Conservation (phyloP, 1,140 invertebrate species). For the Calephelis virginiensis region DNA sequence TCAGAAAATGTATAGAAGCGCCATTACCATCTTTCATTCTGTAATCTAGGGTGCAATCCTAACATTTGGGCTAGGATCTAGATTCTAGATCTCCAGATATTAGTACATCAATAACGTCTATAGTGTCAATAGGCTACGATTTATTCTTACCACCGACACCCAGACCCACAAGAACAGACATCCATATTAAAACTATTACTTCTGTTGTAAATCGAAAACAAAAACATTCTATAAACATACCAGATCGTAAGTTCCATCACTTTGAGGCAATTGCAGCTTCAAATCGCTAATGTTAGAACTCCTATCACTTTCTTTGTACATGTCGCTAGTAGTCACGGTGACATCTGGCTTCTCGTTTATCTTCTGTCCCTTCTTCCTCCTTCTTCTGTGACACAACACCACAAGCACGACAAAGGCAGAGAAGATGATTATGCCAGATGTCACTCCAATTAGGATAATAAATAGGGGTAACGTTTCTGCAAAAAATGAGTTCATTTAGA, state of each 20-base stretch:
- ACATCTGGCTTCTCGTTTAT: conserved; percentile 68
- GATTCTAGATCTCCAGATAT: background rate
- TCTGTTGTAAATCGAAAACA: too few relatives aligned
- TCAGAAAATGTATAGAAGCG: too few relatives aligned
- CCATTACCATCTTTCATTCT: too few relatives aligned
- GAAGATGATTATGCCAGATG: conserved; percentile 82
- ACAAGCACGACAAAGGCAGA: conserved; percentile 82
- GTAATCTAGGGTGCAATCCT: too few relatives aligned
- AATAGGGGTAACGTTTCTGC: conserved; percentile 82
- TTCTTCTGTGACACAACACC: conserved; percentile 81
- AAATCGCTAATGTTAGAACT: conserved; percentile 94
- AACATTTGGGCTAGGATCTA: too few relatives aligned
- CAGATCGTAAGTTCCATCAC: conserved; percentile 84
- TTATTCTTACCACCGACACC: background rate
- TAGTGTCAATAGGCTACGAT: background rate
- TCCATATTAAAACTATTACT: too few relatives aligned
- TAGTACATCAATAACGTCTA: background rate
- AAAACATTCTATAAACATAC: conserved; percentile 43
- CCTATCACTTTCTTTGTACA: conserved; percentile 90
- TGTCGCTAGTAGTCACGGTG: conserved; percentile 57
- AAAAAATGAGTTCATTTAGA: conserved; percentile 24
- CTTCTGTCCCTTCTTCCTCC: conserved; percentile 59
- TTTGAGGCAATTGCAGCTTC: conserved; percentile 90
- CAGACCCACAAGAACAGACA: too few relatives aligned
- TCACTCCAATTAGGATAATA: conserved; percentile 82